Conservation (phyloP, 2,113 vertebrate species). For the Cacatua alba region DNA sequence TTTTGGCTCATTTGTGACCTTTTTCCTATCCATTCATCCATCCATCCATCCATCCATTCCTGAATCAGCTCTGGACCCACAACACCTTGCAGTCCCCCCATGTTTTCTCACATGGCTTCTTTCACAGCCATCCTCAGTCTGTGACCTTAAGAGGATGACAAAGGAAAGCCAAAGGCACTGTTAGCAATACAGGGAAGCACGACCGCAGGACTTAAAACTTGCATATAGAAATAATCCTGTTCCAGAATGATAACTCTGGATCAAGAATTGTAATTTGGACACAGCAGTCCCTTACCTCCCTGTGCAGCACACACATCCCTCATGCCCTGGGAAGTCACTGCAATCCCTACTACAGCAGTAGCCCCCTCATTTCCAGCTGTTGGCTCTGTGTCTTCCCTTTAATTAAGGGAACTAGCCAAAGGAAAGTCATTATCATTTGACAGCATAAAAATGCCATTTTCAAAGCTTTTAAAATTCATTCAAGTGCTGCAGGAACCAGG, state of each 20-base stretch:
- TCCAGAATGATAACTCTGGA: not conserved
- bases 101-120: not conserved
- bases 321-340: not conserved
- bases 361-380: not conserved
- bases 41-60: not conserved
- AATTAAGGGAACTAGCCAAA: constrained; percentile 24
- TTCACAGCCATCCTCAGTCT: not conserved
- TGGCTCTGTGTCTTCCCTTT: not conserved
- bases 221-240: not conserved
- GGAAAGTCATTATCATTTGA: not conserved
- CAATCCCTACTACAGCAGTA: not conserved
- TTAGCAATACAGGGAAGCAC: not conserved
- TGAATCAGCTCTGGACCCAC: not conserved
- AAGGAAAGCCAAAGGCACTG: not conserved
- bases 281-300: not conserved
- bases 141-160: not conserved
- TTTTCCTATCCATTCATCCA: not conserved
- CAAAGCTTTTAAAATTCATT: constrained; percentile 2
- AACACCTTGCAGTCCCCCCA: fast-evolving
- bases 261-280: not conserved
- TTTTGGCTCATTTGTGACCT: not conserved
- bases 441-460: not conserved
- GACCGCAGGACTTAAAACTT: not conserved
- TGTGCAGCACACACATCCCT: not conserved
- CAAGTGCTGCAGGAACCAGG: not conserved